These are phyloP conservation scores for Dipodomys spectabilis DNA, from an alignment of 2,113 vertebrate species.

Conservation along the genomic window DNA sequence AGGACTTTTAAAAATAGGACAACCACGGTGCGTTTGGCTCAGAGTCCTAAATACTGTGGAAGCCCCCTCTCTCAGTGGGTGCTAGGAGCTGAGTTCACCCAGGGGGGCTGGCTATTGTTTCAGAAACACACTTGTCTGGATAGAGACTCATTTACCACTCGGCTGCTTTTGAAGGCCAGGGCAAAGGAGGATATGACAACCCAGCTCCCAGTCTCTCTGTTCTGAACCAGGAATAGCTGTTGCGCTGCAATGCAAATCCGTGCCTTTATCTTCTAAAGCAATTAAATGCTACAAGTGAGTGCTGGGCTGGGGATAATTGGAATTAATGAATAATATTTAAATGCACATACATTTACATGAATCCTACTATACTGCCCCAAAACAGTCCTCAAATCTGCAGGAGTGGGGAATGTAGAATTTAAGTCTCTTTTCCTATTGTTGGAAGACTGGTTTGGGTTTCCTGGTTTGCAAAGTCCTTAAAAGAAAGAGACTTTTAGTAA, in stretches of 20 bases:
- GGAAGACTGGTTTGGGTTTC: neutral
- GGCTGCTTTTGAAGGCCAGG: neutral
- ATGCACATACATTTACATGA: neutral
- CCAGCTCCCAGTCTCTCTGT: neutral
- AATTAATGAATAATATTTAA: constrained; percentile 26
- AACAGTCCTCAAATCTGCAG: neutral
- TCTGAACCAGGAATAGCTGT: constrained; percentile 10
- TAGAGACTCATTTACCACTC: neutral
- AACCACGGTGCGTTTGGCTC: neutral
- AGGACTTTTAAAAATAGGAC: neutral
- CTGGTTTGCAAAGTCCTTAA: constrained; percentile 27
- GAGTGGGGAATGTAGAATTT: neutral
- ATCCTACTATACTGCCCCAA: neutral
- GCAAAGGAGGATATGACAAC: neutral
- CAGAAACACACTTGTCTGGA: neutral
- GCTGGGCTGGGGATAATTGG: neutral
- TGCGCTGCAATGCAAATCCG: constrained; percentile 50
- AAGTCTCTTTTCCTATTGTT: neutral
- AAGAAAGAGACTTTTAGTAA: neutral
- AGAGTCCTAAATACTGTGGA: neutral
- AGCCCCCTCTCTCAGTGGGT: neutral
- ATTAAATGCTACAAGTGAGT: neutral
- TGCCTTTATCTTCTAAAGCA: constrained; percentile 59
- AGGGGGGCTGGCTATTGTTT: neutral
- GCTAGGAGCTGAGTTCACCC: neutral